These are phyloP conservation scores for Dascyllus trimaculatus DNA, from an alignment of 2,113 vertebrate genomes.

Conservation along the genomic window DNA sequence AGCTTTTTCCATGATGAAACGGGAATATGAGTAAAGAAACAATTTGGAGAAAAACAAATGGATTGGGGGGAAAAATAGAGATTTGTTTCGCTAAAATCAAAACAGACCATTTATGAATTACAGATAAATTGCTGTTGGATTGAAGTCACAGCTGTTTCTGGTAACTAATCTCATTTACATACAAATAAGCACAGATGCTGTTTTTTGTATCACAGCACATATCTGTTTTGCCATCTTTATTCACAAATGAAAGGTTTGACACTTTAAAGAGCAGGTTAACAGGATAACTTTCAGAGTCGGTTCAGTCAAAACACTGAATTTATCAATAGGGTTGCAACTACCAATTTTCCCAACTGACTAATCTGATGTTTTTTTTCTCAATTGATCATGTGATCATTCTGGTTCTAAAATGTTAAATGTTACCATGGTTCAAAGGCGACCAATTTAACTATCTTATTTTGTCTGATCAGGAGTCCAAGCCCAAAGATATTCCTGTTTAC, in stretches of 20 bases:
- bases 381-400: too few relatives aligned
- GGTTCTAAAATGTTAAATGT: too few relatives aligned
- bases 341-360: too few relatives aligned
- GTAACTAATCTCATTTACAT: conserved; percentile 1
- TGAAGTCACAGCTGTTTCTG: conserved; percentile 3
- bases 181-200: not conserved
- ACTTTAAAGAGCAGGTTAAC: too few relatives aligned
- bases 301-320: too few relatives aligned
- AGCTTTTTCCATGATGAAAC: not conserved
- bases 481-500: too few relatives aligned
- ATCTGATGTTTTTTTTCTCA: too few relatives aligned
- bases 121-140: not conserved
- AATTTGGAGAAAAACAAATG: not conserved
- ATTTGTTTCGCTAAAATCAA: not conserved
- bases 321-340: too few relatives aligned
- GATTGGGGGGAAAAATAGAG: not conserved
- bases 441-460: too few relatives aligned
- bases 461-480: too few relatives aligned
- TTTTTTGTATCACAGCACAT: not conserved
- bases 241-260: conserved; percentile 9
- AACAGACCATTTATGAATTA: not conserved
- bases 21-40: not conserved
- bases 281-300: too few relatives aligned
- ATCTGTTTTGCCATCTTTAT: conserved; percentile 13
- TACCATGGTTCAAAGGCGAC: too few relatives aligned